These are phyloP conservation scores for Spilogale gracilis DNA, from an alignment of 2,113 vertebrate species.

Conservation along the genomic window DNA sequence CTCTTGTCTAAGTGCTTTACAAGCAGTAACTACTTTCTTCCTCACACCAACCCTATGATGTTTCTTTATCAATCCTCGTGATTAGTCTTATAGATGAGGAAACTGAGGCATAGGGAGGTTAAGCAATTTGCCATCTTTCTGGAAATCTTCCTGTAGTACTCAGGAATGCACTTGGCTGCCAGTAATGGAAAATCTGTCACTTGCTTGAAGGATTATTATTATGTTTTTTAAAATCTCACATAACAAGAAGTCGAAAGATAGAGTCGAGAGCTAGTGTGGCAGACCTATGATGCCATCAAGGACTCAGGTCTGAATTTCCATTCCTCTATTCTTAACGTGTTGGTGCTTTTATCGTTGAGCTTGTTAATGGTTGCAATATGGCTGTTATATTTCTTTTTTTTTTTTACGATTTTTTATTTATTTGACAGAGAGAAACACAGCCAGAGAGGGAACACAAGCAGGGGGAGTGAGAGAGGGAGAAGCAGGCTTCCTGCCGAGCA, in stretches of 20 bases:
- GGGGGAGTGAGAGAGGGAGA: too few relatives aligned
- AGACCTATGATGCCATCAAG: not conserved
- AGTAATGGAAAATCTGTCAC: not conserved
- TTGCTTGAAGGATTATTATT: not conserved
- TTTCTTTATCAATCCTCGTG: not conserved
- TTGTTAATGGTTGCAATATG: not conserved
- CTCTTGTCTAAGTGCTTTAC: not conserved
- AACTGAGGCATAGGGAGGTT: not conserved
- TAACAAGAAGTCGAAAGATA: not conserved
- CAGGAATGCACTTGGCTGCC: not conserved
- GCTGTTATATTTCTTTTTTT: not conserved
- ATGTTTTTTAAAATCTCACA: not conserved
- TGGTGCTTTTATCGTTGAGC: not conserved
- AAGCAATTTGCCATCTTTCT: constrained; percentile 33
- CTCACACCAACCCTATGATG: not conserved
- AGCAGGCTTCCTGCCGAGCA: too few relatives aligned
- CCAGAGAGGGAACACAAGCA: too few relatives aligned
- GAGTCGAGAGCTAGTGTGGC: not conserved
- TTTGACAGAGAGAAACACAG: too few relatives aligned
- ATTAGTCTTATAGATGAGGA: constrained; percentile 4
- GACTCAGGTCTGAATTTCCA: not conserved
- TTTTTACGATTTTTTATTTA: too few relatives aligned
- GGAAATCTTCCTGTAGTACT: not conserved
- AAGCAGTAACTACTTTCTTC: not conserved
- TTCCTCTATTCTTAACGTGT: not conserved